Percentiles rank a stretch among this genome's conserved stretches.
phyloP scores from a whole-genome alignment of 2,113 vertebrate species.

The Egretta garzetta region DNA sequence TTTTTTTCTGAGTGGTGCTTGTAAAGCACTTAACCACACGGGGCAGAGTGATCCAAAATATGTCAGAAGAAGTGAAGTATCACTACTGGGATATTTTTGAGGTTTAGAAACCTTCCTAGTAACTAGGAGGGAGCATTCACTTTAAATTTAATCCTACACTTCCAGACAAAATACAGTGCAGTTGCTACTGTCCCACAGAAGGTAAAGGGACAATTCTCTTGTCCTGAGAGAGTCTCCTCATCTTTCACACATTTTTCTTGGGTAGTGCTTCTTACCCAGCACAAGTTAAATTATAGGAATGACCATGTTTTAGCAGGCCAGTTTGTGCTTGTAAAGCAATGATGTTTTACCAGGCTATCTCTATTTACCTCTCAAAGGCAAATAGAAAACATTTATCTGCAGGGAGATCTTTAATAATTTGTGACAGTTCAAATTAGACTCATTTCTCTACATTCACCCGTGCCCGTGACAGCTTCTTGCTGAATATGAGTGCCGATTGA shows the following conservation, averaged over 20 bases:
- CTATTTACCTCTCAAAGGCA: not conserved
- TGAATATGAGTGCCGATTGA: constrained; percentile 69
- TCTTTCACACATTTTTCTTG: not conserved
- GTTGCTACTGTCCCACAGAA: not conserved
- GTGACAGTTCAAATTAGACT: not conserved
- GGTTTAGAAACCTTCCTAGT: not conserved
- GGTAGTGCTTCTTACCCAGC: not conserved
- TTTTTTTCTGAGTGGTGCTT: not conserved
- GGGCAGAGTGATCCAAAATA: not conserved
- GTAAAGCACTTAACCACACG: not conserved
- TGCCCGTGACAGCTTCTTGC: constrained; percentile 67
- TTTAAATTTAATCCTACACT: not conserved
- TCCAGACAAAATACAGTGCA: not conserved
- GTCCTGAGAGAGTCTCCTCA: not conserved
- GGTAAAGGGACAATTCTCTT: not conserved
- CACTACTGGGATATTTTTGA: not conserved
- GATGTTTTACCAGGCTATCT: not conserved
- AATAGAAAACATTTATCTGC: not conserved
- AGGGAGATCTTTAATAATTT: not conserved
- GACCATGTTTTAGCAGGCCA: not conserved
- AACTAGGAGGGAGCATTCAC: not conserved
- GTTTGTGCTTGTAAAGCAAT: not conserved
- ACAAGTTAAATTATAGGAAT: not conserved
- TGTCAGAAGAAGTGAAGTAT: not conserved
- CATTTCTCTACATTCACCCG: not conserved